These are phyloP conservation scores for Pomphorhynchus laevis DNA, from an alignment of 1,140 invertebrate species.

Conservation along the genomic window DNA sequence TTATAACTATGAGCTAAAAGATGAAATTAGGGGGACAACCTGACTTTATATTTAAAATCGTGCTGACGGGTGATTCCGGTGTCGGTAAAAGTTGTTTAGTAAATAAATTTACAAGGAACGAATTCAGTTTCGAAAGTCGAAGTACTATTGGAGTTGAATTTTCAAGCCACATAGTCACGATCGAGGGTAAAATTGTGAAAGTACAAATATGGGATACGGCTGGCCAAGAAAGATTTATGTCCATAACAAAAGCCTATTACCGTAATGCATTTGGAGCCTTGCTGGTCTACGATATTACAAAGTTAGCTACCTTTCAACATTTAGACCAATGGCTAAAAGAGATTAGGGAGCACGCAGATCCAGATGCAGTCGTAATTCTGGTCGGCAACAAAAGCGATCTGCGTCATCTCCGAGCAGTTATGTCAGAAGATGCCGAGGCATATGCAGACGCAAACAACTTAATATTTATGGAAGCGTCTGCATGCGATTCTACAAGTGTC, in stretches of 20 bases:
- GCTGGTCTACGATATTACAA: conserved; percentile 17
- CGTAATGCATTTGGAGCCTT: conserved; percentile 13
- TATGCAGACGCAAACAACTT: conserved; percentile 9
- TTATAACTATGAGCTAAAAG: too few relatives aligned
- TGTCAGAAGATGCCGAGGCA: conserved; percentile 6
- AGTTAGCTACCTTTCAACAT: conserved; percentile 15
- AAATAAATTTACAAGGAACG: conserved; percentile 9
- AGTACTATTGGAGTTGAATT: conserved; percentile 12
- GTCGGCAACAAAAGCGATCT: conserved; percentile 20
- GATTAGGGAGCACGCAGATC: conserved; percentile 19
- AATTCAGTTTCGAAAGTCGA: conserved; percentile 10
- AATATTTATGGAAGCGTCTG: conserved; percentile 6
- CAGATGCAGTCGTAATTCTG: conserved; percentile 21
- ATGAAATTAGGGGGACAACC: too few relatives aligned
- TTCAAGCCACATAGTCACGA: conserved; percentile 35
- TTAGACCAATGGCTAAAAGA: conserved; percentile 17
- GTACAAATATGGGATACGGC: conserved; percentile 30
- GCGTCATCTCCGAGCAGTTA: conserved; percentile 15
- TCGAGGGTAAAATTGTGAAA: conserved; percentile 50
- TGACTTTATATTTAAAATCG: conserved; percentile 6
- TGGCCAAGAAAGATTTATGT: conserved; percentile 12
- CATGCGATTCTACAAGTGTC: conserved; percentile 2
- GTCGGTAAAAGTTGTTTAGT: conserved; percentile 12
- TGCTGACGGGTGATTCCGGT: conserved; percentile 11
- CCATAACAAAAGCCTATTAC: conserved; percentile 12